phyloP scores from a whole-genome alignment of 2,797 vertebrate species.

The Myoxocephalus aenaeus region DNA sequence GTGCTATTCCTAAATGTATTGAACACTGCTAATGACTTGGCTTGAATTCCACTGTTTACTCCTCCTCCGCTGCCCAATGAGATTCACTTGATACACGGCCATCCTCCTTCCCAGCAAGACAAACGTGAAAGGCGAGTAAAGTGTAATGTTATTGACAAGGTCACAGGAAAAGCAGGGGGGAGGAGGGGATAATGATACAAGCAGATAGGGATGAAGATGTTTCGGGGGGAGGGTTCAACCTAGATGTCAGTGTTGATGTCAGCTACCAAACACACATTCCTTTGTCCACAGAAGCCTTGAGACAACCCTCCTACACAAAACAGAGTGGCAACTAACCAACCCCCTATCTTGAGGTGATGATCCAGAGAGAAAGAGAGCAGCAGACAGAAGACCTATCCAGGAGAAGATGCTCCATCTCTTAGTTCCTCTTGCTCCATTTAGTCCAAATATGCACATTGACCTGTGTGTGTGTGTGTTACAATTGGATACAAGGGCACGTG shows the following conservation, averaged over 20 bases:
- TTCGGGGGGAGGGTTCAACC: neutral
- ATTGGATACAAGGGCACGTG: neutral
- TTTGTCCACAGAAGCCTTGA: constrained; percentile 22
- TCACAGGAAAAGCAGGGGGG: constrained; percentile 37
- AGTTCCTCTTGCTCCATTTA: constrained; percentile 58
- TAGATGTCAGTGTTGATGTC: constrained; percentile 24
- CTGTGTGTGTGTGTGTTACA: constrained; percentile 17
- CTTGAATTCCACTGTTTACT: constrained; percentile 65
- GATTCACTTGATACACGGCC: constrained; percentile 53
- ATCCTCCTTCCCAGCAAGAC: constrained; percentile 36
- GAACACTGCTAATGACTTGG: constrained; percentile 68
- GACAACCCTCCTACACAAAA: constrained; percentile 34
- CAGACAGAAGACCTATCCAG: neutral
- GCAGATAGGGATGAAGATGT: constrained; percentile 12
- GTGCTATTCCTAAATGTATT: constrained; percentile 55
- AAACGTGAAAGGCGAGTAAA: constrained; percentile 39
- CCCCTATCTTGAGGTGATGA: constrained; percentile 20
- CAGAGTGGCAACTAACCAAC: constrained; percentile 1
- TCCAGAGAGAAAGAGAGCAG: constrained; percentile 30
- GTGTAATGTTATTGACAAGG: constrained; percentile 60
- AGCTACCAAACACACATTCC: constrained; percentile 18
- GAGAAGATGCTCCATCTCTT: constrained; percentile 41
- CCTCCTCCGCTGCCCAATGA: constrained; percentile 30
- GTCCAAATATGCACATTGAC: constrained; percentile 47
- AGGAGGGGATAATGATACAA: neutral